Base-by-base conservation (phyloP, 2,113 vertebrate genomes). In the Rhineura floridana region DNA sequence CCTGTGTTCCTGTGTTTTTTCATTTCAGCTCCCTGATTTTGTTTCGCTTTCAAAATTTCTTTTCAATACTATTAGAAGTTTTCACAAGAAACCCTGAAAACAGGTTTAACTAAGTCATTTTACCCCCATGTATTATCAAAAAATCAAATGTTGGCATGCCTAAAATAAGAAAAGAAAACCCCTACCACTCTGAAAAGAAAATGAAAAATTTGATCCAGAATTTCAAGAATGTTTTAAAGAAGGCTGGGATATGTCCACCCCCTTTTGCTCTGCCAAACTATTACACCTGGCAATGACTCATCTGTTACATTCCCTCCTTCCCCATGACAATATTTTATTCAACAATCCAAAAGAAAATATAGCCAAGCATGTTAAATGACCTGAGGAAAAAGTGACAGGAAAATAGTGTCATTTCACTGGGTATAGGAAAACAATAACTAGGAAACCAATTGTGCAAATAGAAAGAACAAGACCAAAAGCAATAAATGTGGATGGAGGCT, bases 281-380 rank as follows among this genome's bases (percentile, higher is more conserved):
- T 83, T n/a, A 30, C 50, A 33, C 33, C 72, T 55, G 76, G 79
- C 0, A 0, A 4, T 44, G 67, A 80, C 28, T 91, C 70, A 62
- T 91, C 9, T 19, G 39, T 86, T 89, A 75, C 67, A 76, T 87
- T 39, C 48, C 42, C 1, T 79, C 48, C 48, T 67, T 3, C 15
- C 21, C 21, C 5, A 39, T 83, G 90, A 84, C 42, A 78, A 25
- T 91, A 0, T 2, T 46, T 65, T 72, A 46, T 52, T n/a, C 77
- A 86, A 87, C 4, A 12, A 15, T 46, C 78, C 62, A 9, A 76
- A 86, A n/a, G 44, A 50, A 87, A 88, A 1, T 0, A 17, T 81
- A 83, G 50, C 82, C 88, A 79, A 88, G 23, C n/a, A 83, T 87
- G 85, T 90, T 94, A 95, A 96, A 94, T 95, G 93, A 92, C 84